Conservation (phyloP, 2,113 vertebrate species). For the Struthio camelus region DNA sequence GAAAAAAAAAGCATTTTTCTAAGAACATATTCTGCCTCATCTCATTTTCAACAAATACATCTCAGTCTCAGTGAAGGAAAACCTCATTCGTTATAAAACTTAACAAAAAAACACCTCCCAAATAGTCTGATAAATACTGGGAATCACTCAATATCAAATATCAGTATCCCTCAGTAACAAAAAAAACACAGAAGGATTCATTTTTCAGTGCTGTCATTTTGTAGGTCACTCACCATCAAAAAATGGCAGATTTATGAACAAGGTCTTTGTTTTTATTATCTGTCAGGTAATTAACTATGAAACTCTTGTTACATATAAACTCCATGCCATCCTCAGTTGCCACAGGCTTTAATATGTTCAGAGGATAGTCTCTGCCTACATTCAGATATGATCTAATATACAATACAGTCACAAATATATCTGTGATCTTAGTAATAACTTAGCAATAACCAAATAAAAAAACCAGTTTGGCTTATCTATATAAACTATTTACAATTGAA, state of each 20-base stretch:
- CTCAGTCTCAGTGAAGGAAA: background rate
- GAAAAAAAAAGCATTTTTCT: background rate
- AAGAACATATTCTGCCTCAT: background rate
- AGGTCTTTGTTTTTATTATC: slow-evolving; percentile 49
- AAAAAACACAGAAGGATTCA: background rate
- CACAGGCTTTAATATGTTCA: slow-evolving; percentile 53
- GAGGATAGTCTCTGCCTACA: background rate
- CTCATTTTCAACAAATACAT: background rate
- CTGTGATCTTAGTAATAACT: slow-evolving; percentile 53
- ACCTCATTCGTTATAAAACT: background rate
- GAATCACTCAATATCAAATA: background rate
- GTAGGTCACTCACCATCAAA: background rate
- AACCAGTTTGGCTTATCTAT: background rate
- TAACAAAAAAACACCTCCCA: background rate
- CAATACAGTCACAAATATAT: background rate
- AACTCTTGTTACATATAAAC: slow-evolving; percentile 58
- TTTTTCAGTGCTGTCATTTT: background rate
- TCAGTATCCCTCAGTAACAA: too few relatives aligned
- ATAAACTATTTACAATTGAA: background rate
- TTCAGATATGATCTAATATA: background rate
- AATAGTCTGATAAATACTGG: slow-evolving; percentile 12
- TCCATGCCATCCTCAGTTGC: slow-evolving; percentile 54
- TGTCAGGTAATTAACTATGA: slow-evolving; percentile 72
- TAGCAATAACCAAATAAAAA: slow-evolving; percentile 28
- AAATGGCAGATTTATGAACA: slow-evolving; percentile 33